A percentile compares a stretch with the other conserved stretches of the same genome.
These are phyloP conservation scores for Scortum barcoo DNA, from an alignment of 2,113 vertebrate species.

Conservation along the genomic window DNA sequence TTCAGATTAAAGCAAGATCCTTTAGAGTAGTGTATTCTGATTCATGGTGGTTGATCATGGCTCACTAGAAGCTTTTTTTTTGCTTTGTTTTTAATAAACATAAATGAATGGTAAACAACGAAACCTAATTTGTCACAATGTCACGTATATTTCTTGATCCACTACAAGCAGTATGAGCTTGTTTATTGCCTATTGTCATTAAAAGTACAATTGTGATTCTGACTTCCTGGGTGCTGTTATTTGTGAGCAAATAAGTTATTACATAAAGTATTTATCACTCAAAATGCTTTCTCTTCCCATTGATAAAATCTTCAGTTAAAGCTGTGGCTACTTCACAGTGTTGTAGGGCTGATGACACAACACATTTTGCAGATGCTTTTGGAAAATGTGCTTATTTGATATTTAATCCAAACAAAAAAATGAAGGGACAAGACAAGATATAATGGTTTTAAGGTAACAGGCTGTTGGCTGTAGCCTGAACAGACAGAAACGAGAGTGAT, in stretches of 20 bases:
- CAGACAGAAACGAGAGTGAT: no score
- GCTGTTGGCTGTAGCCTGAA: background rate
- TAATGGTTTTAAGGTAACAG: background rate
- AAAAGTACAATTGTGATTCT: background rate
- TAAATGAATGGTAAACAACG: background rate
- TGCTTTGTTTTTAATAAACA: background rate
- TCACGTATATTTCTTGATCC: background rate
- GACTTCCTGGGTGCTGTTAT: background rate
- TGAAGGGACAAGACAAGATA: no score
- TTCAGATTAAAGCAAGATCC: background rate
- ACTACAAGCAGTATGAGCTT: background rate
- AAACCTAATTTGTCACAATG: background rate
- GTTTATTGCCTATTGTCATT: background rate
- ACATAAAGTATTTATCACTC: background rate
- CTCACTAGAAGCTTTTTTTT: background rate
- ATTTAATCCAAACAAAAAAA: no score
- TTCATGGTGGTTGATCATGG: background rate
- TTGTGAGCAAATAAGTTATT: background rate
- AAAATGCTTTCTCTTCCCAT: background rate
- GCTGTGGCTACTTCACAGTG: background rate
- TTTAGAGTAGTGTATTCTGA: conserved; percentile 4
- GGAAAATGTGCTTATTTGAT: background rate
- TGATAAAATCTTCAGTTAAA: background rate
- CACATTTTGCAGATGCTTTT: background rate
- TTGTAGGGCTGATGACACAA: background rate